Percentiles rank a stretch among this genome's conserved stretches.
Evolutionary conservation across 2,797 vertebrate genomes (phyloP).

Genomic region (Tragelaphus oryx): DNA sequence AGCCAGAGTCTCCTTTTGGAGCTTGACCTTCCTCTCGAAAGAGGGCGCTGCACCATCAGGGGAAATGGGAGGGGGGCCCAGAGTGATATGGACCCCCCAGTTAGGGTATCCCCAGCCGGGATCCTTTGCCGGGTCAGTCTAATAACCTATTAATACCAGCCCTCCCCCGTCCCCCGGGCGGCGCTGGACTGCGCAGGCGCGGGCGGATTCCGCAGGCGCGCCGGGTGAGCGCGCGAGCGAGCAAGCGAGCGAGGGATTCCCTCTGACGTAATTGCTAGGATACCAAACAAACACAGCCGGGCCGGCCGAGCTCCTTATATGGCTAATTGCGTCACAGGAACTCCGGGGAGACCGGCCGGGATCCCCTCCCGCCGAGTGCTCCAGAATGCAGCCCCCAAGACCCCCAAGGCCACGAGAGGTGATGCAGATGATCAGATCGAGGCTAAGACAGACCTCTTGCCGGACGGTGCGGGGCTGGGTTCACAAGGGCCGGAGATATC

Average conservation of each 20-base stretch:
- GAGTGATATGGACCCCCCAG: neutral
- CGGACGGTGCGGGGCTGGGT: neutral
- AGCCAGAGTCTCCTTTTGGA: neutral
- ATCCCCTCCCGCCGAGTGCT: slow-evolving; percentile 52
- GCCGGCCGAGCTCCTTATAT: slow-evolving; percentile 87
- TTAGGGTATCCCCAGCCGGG: neutral
- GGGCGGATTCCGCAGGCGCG: slow-evolving; percentile 57
- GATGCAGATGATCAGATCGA: neutral
- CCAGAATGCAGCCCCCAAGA: slow-evolving; percentile 36
- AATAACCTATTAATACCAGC: slow-evolving; percentile 87
- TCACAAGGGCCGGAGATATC: neutral
- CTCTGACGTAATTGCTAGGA: slow-evolving; percentile 98
- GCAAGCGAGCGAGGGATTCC: slow-evolving; percentile 92
- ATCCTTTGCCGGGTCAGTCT: neutral
- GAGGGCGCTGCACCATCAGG: neutral
- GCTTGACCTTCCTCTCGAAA: neutral
- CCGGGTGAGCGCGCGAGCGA: slow-evolving; percentile 76
- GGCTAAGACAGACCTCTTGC: neutral
- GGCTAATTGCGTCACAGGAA: slow-evolving; percentile 99
- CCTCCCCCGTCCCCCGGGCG: slow-evolving; percentile 45
- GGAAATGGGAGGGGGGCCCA: neutral
- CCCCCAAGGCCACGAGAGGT: neutral
- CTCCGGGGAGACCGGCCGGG: slow-evolving; percentile 78
- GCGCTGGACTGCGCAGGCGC: slow-evolving; percentile 79
- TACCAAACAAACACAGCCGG: slow-evolving; percentile 95